A percentile compares a stretch with the other conserved stretches of the same genome.
Conservation (phyloP, 2,797 vertebrate species). For the Molossus molossus region DNA sequence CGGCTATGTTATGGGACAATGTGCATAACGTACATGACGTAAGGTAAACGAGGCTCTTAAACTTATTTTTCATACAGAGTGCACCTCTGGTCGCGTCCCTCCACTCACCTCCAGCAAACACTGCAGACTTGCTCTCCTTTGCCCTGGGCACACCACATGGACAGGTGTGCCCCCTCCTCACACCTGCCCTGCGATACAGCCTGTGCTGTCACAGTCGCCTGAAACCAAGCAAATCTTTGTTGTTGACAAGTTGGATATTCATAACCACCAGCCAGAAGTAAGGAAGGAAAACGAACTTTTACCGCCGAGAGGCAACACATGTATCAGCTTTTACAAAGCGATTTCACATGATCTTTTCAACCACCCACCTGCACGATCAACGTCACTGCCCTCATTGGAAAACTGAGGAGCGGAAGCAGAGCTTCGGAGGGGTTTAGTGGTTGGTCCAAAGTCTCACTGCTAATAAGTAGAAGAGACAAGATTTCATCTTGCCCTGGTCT, state of each 20-base stretch:
- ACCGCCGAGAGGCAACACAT: not conserved
- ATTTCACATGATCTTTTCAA: not conserved
- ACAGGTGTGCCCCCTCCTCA: not conserved
- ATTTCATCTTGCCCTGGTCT: not conserved
- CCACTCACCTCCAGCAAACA: not conserved
- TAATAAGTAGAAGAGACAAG: not conserved
- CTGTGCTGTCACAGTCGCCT: not conserved
- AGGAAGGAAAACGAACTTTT: not conserved
- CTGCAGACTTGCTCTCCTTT: not conserved
- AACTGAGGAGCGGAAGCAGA: conserved; percentile 25
- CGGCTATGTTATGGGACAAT: not conserved
- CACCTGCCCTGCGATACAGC: not conserved
- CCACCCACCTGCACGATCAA: not conserved
- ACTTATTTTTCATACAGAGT: not conserved
- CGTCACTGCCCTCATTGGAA: not conserved
- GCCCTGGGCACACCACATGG: not conserved
- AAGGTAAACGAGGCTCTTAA: not conserved
- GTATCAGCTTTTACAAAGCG: not conserved
- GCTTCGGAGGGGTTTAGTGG: not conserved
- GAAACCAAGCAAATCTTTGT: conserved; percentile 8
- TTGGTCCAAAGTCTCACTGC: not conserved
- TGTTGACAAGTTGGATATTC: conserved; percentile 3
- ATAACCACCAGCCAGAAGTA: not conserved
- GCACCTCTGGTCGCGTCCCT: not conserved
- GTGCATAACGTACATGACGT: not conserved